A percentile compares a stretch with the other conserved stretches of the same genome.
phyloP scores from a whole-genome alignment of 2,888 invertebrate species.

The Abrostola triplasia region DNA sequence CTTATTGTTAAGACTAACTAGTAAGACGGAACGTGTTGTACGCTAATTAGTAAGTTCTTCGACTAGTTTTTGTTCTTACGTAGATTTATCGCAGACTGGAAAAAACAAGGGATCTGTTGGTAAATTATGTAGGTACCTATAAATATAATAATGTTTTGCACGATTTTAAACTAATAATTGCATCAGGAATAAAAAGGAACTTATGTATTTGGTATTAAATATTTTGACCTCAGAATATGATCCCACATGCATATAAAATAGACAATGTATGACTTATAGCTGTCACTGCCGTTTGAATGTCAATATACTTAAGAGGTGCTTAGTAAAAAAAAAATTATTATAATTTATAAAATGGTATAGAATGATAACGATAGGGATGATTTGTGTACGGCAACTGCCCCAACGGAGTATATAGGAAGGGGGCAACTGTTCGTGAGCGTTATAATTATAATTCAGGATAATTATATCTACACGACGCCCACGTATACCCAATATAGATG shows the following conservation, averaged over 20 bases:
- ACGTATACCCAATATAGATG: neutral
- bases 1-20: constrained; percentile 10
- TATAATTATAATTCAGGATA: neutral
- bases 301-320: too few relatives aligned
- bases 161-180: too few relatives aligned
- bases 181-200: too few relatives aligned
- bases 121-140: neutral
- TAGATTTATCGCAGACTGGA: neutral
- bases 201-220: too few relatives aligned
- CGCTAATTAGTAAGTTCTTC: constrained; percentile 7
- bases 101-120: neutral
- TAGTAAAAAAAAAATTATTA: too few relatives aligned
- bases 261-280: too few relatives aligned
- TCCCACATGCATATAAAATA: too few relatives aligned
- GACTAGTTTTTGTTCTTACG: constrained; percentile 3
- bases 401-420: neutral
- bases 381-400: too few relatives aligned
- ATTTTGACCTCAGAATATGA: too few relatives aligned
- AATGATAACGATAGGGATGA: too few relatives aligned
- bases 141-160: neutral
- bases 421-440: neutral
- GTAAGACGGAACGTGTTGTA: constrained; percentile 4
- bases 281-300: too few relatives aligned
- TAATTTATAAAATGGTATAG: too few relatives aligned
- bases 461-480: neutral